Evolutionary conservation across 2,113 vertebrate species (phyloP).

Genomic region (Dipodomys stephensi): DNA sequence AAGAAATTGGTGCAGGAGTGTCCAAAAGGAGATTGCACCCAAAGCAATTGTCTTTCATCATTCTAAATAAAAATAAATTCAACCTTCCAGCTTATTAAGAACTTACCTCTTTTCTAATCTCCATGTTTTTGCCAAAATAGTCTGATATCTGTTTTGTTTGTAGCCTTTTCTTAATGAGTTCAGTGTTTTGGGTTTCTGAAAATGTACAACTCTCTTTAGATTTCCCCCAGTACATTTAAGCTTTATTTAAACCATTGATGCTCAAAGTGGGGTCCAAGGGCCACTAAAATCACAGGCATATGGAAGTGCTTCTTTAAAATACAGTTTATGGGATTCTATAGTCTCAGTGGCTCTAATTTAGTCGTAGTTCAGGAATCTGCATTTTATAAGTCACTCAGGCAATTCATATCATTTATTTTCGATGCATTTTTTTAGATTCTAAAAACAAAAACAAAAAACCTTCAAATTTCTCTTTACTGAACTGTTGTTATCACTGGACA

Average conservation of each 20-base stretch:
- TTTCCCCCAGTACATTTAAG: conserved; percentile 14
- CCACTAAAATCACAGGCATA: not conserved
- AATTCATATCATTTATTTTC: not conserved
- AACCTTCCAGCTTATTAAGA: not conserved
- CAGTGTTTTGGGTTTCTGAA: not conserved
- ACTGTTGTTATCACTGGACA: not conserved
- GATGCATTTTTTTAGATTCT: not conserved
- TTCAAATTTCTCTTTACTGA: not conserved
- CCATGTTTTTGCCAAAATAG: conserved; percentile 23
- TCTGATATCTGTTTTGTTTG: conserved; percentile 33
- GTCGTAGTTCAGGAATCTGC: not conserved
- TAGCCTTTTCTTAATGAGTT: conserved; percentile 45
- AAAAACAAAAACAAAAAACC: not conserved
- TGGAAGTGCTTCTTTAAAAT: not conserved
- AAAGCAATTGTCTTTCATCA: not conserved
- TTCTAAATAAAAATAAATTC: conserved; percentile 61
- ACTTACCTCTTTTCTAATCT: not conserved
- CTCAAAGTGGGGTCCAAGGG: not conserved
- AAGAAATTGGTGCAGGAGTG: conserved; percentile 37
- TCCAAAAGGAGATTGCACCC: too few relatives aligned
- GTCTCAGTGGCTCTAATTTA: not conserved
- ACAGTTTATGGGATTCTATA: not conserved
- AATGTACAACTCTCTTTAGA: not conserved
- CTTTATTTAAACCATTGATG: conserved; percentile 32
- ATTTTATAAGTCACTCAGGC: not conserved